phyloP scores from a whole-genome alignment of 23 tunicate genomes.

The Trididemnum nubilum region DNA sequence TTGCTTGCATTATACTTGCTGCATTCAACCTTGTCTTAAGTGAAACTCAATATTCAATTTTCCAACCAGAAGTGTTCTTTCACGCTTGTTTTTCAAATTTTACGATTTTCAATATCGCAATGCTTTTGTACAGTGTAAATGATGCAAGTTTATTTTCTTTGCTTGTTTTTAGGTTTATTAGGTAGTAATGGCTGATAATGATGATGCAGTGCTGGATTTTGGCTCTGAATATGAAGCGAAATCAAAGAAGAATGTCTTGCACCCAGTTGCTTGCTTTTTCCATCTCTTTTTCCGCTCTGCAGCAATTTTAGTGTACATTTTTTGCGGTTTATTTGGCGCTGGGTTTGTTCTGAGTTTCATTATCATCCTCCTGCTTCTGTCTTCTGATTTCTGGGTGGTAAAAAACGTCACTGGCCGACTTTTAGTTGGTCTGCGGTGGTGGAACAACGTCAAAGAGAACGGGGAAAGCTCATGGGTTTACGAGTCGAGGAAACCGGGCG shows the following conservation, averaged over 20 bases:
- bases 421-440: slow-evolving; percentile 90
- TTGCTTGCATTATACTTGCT: too few species aligned
- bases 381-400: slow-evolving; percentile 90
- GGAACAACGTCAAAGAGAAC: slow-evolving; percentile 83
- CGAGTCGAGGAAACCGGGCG: slow-evolving; percentile 63
- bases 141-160: background rate
- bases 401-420: slow-evolving; percentile 88
- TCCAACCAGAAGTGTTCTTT: too few species aligned
- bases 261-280: slow-evolving; percentile 80
- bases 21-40: too few species aligned
- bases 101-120: too few species aligned
- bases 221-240: slow-evolving; percentile 77
- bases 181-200: slow-evolving; percentile 35
- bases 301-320: slow-evolving; percentile 64
- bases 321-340: slow-evolving; percentile 65
- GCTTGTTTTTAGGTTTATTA: background rate
- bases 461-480: slow-evolving; percentile 86
- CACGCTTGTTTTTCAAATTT: too few species aligned
- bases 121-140: too few species aligned
- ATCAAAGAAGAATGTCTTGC: slow-evolving; percentile 54
- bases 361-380: slow-evolving; percentile 69
- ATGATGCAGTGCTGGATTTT: slow-evolving; percentile 82
- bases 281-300: slow-evolving; percentile 74
- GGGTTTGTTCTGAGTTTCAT: slow-evolving; percentile 88
- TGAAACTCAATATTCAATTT: too few species aligned